Conservation (phyloP, 2,113 vertebrate species). For the Eulemur rufifrons region DNA sequence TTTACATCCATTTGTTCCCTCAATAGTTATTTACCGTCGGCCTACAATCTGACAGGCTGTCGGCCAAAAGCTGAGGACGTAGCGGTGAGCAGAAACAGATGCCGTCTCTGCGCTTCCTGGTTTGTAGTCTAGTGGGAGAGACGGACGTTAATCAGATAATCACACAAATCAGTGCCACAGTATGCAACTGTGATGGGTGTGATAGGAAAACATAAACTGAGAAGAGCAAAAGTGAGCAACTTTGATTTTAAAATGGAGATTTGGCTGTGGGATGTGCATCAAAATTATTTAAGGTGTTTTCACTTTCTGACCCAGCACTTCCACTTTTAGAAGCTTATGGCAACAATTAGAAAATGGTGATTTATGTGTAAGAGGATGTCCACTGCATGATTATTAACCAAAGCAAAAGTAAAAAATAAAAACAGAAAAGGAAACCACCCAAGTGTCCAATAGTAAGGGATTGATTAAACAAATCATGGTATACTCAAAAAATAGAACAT, state of each 20-base stretch:
- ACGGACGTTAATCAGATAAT: background rate
- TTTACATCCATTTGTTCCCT: background rate
- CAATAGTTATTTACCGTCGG: background rate
- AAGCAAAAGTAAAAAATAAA: background rate
- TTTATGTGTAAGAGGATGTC: background rate
- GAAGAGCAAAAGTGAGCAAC: background rate
- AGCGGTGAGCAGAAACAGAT: background rate
- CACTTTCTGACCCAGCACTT: background rate
- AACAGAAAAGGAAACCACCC: background rate
- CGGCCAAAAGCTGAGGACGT: background rate
- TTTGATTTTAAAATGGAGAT: background rate
- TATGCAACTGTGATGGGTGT: background rate
- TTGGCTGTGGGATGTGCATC: background rate
- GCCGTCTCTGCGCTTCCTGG: fast-evolving
- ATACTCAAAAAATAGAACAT: background rate
- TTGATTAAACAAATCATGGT: background rate
- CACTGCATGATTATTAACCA: background rate
- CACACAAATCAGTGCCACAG: background rate
- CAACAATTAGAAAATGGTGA: background rate
- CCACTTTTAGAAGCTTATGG: background rate
- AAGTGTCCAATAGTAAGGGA: background rate
- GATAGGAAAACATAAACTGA: background rate
- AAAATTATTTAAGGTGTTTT: background rate
- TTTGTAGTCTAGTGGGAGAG: background rate
- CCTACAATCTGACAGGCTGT: background rate